A percentile compares a stretch with the other conserved stretches of the same genome.
Conservation (phyloP, 1,140 invertebrate genomes). For the Amyelois transitella region DNA sequence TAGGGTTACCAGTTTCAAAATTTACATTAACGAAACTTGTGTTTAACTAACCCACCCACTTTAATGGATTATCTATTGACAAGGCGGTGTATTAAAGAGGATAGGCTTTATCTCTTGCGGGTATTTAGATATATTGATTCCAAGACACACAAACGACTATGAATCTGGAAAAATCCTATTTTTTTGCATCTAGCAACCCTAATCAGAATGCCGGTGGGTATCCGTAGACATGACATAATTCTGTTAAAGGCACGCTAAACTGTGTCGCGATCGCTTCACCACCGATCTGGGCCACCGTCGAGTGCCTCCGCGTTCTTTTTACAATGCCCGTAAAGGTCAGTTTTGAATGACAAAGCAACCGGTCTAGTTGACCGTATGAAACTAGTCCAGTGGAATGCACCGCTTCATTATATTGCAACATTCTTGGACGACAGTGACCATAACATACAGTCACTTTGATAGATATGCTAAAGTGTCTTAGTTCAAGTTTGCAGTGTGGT, state of each 20-base stretch:
- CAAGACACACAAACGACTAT: no score
- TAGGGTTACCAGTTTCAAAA: no score
- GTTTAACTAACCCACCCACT: no score
- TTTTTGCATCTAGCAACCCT: no score
- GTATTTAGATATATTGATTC: no score
- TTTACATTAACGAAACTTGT: no score
- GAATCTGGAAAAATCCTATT: no score
- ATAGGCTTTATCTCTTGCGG: neutral
- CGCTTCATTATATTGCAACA: constrained; percentile 9
- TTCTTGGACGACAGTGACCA: constrained; percentile 9
- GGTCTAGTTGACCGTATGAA: constrained; percentile 2
- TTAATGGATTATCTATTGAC: no score
- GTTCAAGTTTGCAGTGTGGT: neutral
- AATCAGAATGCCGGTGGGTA: no score
- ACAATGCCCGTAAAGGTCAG: constrained; percentile 3
- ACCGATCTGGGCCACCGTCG: constrained; percentile 8
- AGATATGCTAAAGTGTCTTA: neutral
- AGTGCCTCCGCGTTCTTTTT: constrained; percentile 1
- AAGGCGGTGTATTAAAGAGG: no score
- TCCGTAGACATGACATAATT: constrained; percentile 12
- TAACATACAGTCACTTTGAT: constrained; percentile 7
- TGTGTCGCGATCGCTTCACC: constrained; percentile 12
- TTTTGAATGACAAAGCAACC: neutral
- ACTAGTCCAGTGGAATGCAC: constrained; percentile 6
- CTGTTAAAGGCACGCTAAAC: constrained; percentile 12